Percentiles rank a stretch among this genome's conserved stretches.
These are phyloP conservation scores for Leptinotarsa lineolata DNA, from an alignment of 1,140 invertebrate species.

Conservation along the genomic window DNA sequence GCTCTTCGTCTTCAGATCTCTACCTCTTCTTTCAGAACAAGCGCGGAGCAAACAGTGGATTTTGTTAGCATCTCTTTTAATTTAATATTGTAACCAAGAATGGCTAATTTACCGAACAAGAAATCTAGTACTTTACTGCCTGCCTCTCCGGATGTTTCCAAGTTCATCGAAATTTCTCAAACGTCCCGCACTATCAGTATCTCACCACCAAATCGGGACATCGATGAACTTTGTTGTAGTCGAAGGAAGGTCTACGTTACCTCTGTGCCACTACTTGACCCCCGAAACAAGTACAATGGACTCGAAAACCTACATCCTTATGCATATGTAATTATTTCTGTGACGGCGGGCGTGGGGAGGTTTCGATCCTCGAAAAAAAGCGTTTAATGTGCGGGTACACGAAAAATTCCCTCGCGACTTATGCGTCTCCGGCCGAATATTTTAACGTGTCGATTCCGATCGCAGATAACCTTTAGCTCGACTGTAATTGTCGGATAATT, in stretches of 20 bases:
- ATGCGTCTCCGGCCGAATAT: neutral
- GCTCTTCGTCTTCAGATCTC: too few relatives aligned
- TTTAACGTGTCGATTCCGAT: neutral
- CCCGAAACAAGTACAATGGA: slow-evolving; percentile 14
- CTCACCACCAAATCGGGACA: slow-evolving; percentile 3
- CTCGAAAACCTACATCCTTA: slow-evolving; percentile 15
- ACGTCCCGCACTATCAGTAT: neutral
- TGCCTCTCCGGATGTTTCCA: too few relatives aligned
- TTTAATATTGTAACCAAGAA: too few relatives aligned
- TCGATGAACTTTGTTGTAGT: neutral
- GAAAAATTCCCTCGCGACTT: slow-evolving; percentile 2
- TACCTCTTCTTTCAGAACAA: too few relatives aligned
- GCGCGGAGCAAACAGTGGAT: too few relatives aligned
- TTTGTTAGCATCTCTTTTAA: too few relatives aligned
- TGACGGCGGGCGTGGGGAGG: neutral
- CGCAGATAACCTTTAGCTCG: neutral
- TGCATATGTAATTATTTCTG: slow-evolving; percentile 18
- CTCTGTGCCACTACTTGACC: slow-evolving; percentile 1
- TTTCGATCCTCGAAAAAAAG: slow-evolving; percentile 8
- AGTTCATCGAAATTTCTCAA: too few relatives aligned
- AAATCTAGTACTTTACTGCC: too few relatives aligned
- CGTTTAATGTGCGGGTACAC: slow-evolving; percentile 2
- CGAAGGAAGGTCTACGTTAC: slow-evolving; percentile 2
- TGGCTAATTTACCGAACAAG: too few relatives aligned
- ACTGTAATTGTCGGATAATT: neutral